phyloP scores from a whole-genome alignment of 2,113 vertebrate species.

The Tinamus guttatus region DNA sequence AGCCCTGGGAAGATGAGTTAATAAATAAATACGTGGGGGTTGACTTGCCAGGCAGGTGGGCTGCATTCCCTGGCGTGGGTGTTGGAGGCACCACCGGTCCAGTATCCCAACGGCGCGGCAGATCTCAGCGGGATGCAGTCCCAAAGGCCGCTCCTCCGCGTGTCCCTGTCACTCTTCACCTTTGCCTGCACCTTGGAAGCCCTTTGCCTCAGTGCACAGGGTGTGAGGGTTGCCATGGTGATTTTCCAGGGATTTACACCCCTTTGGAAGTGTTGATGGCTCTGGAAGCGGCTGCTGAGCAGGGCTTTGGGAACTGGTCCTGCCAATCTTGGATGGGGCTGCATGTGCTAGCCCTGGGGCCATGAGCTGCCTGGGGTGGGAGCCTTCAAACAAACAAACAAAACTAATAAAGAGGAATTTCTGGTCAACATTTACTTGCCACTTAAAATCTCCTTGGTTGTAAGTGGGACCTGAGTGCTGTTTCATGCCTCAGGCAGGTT shows the following conservation, averaged over 20 bases:
- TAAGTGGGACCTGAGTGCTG: not conserved
- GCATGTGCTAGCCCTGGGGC: not conserved
- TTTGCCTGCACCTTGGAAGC: not conserved
- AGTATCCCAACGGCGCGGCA: not conserved
- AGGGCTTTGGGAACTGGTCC: not conserved
- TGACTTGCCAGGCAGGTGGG: not conserved
- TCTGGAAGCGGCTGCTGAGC: not conserved
- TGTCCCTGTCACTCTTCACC: not conserved
- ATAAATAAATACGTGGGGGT: not conserved
- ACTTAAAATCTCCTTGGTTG: not conserved
- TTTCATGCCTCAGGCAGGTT: not conserved
- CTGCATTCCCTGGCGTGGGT: accelerated
- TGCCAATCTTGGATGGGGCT: not conserved
- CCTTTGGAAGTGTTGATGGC: not conserved
- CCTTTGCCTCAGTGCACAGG: not conserved
- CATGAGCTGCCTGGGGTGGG: not conserved
- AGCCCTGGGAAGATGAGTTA: not conserved
- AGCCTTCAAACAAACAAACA: no score
- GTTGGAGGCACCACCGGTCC: not conserved
- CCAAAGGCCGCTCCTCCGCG: not conserved
- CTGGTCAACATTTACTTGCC: not conserved
- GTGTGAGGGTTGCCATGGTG: not conserved
- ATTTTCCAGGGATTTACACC: not conserved
- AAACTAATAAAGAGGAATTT: not conserved
- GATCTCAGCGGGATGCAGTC: not conserved